These are phyloP conservation scores for Lasioglossum figueresi DNA, from an alignment of 2,888 invertebrate genomes.

Conservation along the genomic window DNA sequence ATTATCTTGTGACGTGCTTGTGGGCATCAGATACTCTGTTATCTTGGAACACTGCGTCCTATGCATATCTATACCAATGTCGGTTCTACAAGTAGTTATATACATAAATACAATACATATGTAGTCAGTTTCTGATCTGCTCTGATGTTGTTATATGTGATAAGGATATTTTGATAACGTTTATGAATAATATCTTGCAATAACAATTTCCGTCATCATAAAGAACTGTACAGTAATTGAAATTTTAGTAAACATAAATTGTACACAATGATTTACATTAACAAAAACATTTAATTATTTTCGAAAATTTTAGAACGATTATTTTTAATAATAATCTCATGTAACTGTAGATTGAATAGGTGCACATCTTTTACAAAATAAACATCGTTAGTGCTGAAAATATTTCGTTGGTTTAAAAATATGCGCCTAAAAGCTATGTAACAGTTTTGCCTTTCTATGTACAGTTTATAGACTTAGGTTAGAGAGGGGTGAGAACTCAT, in stretches of 20 bases:
- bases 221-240: not conserved
- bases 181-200: not conserved
- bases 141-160: no score
- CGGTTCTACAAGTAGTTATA: no score
- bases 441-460: conserved; percentile 26
- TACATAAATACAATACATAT: no score
- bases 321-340: not conserved
- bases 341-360: not conserved
- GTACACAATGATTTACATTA: not conserved
- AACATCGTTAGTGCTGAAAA: not conserved
- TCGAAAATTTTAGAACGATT: not conserved
- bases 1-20: no score
- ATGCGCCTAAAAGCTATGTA: not conserved
- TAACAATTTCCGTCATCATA: not conserved
- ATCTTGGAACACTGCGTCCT: no score
- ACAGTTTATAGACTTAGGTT: conserved; percentile 18
- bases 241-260: not conserved
- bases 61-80: no score
- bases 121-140: no score
- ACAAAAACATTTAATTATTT: not conserved
- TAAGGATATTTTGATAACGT: not conserved
- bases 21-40: no score
- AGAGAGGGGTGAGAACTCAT: conserved; percentile 12
- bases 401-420: conserved; percentile 11
- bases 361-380: not conserved